Conservation (phyloP, 1,140 invertebrate species). For the Drosophila santomea region DNA sequence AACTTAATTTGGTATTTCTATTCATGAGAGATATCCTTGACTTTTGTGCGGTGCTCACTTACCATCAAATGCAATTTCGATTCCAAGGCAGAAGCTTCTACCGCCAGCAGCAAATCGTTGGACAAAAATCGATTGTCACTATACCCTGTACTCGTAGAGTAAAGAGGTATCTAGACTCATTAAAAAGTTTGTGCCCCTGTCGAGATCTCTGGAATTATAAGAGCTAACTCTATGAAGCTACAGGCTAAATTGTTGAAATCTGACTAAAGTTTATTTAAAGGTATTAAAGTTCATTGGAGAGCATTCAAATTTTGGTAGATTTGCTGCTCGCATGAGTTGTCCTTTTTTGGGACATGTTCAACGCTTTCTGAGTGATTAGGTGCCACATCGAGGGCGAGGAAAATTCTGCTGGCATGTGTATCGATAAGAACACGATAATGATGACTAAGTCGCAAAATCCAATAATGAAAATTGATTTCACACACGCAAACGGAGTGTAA, state of each 20-base stretch:
- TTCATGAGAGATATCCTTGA: neutral
- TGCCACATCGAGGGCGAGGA: conserved; percentile 37
- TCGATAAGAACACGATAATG: conserved; percentile 77
- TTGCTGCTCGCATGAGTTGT: neutral
- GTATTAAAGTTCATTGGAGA: too few relatives aligned
- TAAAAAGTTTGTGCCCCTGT: too few relatives aligned
- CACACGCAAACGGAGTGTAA: conserved; percentile 15
- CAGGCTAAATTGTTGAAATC: too few relatives aligned
- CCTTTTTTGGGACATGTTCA: conserved; percentile 44
- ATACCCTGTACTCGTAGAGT: too few relatives aligned
- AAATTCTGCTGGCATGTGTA: conserved; percentile 25
- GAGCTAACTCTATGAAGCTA: too few relatives aligned
- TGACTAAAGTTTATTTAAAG: too few relatives aligned
- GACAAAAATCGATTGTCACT: conserved; percentile 64
- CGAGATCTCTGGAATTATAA: too few relatives aligned
- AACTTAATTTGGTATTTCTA: too few relatives aligned
- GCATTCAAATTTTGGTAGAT: too few relatives aligned
- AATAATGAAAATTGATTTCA: conserved; percentile 82
- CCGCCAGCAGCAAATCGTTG: conserved; percentile 18
- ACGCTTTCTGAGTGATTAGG: conserved; percentile 69
- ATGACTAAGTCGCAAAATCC: conserved; percentile 78
- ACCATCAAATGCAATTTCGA: conserved; percentile 6
- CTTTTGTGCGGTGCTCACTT: neutral
- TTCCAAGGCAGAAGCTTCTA: conserved; percentile 11
- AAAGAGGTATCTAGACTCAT: too few relatives aligned